phyloP scores from a whole-genome alignment of 2,888 invertebrate genomes.

The Zygaena filipendulae region DNA sequence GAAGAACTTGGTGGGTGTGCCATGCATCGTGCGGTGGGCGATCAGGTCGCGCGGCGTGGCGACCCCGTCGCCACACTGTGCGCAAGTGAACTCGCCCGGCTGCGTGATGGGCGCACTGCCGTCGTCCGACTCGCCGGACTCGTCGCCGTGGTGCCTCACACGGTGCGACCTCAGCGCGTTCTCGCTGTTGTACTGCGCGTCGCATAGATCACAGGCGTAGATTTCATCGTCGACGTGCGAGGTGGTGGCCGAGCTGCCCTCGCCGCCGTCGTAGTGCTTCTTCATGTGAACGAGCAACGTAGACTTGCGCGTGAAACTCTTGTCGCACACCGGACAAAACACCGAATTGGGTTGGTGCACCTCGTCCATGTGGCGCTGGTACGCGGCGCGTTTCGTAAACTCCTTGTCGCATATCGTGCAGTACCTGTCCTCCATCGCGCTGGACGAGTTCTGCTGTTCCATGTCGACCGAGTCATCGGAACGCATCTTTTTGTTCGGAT shows the following conservation, averaged over 20 bases:
- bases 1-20: constrained; percentile 58
- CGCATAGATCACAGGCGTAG: constrained; percentile 70
- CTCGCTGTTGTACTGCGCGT: constrained; percentile 67
- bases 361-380: constrained; percentile 69
- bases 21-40: constrained; percentile 66
- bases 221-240: constrained; percentile 38
- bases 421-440: constrained; percentile 55
- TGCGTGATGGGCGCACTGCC: constrained; percentile 31
- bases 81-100: constrained; percentile 64
- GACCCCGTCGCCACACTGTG: constrained; percentile 66
- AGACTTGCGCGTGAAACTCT: constrained; percentile 71
- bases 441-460: constrained; percentile 47
- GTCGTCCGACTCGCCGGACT: constrained; percentile 36
- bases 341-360: constrained; percentile 64
- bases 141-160: constrained; percentile 66
- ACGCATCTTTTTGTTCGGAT: constrained; percentile 57
- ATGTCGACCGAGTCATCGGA: constrained; percentile 54
- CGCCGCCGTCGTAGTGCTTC: constrained; percentile 62
- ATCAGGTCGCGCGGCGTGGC: constrained; percentile 63
- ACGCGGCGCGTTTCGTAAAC: constrained; percentile 70
- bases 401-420: constrained; percentile 72
- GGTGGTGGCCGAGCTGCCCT: constrained; percentile 33
- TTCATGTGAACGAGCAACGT: constrained; percentile 73
- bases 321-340: constrained; percentile 72
- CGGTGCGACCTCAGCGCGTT: constrained; percentile 68